Evolutionary conservation across 1,140 invertebrate genomes (phyloP).

Genomic region (Scaptomyza montana): DNA sequence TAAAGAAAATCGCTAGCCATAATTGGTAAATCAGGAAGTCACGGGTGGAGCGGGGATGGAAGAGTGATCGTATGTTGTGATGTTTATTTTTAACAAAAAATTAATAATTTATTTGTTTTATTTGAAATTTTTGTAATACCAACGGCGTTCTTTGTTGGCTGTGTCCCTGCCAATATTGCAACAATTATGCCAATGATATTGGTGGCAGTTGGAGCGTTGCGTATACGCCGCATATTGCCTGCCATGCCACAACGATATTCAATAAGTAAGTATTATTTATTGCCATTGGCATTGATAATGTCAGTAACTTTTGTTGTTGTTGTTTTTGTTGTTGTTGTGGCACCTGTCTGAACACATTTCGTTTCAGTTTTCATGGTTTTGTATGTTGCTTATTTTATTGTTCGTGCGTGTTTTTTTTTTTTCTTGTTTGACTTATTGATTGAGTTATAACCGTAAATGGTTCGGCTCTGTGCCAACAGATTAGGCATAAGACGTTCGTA

Average conservation of each 20-base stretch:
- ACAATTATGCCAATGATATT: conserved; percentile 28
- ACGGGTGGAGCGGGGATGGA: not conserved
- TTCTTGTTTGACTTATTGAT: conserved; percentile 45
- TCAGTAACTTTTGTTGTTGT: conserved; percentile 9
- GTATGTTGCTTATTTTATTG: not conserved
- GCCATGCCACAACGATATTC: conserved; percentile 22
- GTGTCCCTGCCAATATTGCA: conserved; percentile 2
- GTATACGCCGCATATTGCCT: conserved; percentile 17
- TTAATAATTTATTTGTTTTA: too few species aligned
- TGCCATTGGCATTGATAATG: conserved; percentile 39
- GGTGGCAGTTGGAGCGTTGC: conserved; percentile 14
- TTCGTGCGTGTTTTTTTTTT: too few species aligned
- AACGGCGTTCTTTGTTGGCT: too few species aligned
- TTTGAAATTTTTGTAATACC: too few species aligned
- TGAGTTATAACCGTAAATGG: conserved; percentile 55
- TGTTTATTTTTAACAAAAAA: too few species aligned
- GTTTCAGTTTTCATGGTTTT: conserved; percentile 46
- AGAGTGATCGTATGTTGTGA: too few species aligned
- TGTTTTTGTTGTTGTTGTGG: conserved; percentile 13
- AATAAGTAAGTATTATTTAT: conserved; percentile 35
- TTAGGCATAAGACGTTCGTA: conserved; percentile 10
- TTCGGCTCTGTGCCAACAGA: conserved; percentile 22
- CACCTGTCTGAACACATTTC: conserved; percentile 39
- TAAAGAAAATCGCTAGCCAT: conserved; percentile 39
- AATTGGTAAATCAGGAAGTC: conserved; percentile 60